Percentiles rank a stretch among this genome's conserved stretches.
phyloP scores from a whole-genome alignment of 1,140 invertebrate species.

The Calliphora vicina region DNA sequence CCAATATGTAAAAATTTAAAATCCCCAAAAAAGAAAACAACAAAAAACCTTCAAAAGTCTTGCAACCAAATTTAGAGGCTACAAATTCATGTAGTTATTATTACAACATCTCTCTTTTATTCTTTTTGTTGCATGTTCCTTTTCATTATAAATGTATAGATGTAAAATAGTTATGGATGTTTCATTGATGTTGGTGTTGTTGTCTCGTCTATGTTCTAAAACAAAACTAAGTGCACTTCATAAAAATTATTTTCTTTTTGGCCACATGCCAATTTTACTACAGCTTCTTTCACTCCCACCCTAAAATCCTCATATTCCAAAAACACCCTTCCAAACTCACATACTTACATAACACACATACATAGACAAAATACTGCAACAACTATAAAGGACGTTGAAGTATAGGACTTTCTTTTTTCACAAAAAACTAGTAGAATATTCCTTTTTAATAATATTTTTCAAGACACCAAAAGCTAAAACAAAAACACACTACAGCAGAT shows the following conservation, averaged over 20 bases:
- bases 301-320: background rate
- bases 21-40: background rate
- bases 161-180: too few species aligned
- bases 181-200: too few species aligned
- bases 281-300: background rate
- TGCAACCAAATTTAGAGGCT: background rate
- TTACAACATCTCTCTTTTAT: too few species aligned
- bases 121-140: too few species aligned
- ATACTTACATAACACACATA: background rate
- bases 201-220: background rate
- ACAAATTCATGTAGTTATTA: background rate
- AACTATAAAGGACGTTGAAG: background rate
- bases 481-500: background rate
- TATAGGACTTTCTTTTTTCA: too few species aligned
- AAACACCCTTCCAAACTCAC: background rate
- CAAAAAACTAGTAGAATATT: too few species aligned
- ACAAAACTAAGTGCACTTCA: conserved; percentile 27
- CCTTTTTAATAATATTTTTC: background rate
- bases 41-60: background rate
- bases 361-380: background rate
- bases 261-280: conserved; percentile 22
- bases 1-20: too few species aligned
- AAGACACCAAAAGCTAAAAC: background rate
- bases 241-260: conserved; percentile 5
- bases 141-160: too few species aligned